Evolutionary conservation across 2,888 invertebrate genomes (phyloP).

Genomic region (Dastarcus helophoroides): DNA sequence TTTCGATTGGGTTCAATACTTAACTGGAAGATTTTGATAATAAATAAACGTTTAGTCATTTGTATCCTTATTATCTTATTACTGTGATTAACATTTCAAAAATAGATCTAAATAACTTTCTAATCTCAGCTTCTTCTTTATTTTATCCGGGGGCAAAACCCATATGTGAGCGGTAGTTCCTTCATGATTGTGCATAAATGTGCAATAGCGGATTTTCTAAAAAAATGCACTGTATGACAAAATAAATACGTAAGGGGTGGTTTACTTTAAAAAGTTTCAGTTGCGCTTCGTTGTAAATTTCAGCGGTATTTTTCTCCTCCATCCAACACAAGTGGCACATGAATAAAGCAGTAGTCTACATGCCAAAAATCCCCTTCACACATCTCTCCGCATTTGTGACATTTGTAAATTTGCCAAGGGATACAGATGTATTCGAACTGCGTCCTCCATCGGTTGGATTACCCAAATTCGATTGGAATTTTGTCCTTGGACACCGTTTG

Average conservation of each 20-base stretch:
- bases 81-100: conserved; percentile 12
- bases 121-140: conserved; percentile 26
- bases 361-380: conserved; percentile 43
- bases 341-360: conserved; percentile 26
- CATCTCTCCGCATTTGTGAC: conserved; percentile 33
- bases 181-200: conserved; percentile 33
- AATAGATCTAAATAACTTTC: conserved; percentile 31
- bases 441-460: conserved; percentile 32
- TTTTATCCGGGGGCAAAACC: conserved; percentile 22
- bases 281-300: conserved; percentile 26
- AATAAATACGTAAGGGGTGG: too few relatives aligned
- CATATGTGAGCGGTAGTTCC: conserved; percentile 29
- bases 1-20: too few relatives aligned
- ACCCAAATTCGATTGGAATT: conserved; percentile 36
- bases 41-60: too few relatives aligned
- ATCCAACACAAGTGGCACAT: conserved; percentile 38
- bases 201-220: conserved; percentile 35
- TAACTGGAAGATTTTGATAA: too few relatives aligned
- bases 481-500: conserved; percentile 26
- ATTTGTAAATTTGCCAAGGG: conserved; percentile 31
- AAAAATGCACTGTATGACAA: too few relatives aligned
- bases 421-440: conserved; percentile 38
- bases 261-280: neutral
- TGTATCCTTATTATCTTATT: too few relatives aligned
- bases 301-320: conserved; percentile 27